Percentiles rank a stretch among this genome's conserved stretches.
Evolutionary conservation across 2,797 vertebrate genomes (phyloP).

Genomic region (Streptopelia turtur): DNA sequence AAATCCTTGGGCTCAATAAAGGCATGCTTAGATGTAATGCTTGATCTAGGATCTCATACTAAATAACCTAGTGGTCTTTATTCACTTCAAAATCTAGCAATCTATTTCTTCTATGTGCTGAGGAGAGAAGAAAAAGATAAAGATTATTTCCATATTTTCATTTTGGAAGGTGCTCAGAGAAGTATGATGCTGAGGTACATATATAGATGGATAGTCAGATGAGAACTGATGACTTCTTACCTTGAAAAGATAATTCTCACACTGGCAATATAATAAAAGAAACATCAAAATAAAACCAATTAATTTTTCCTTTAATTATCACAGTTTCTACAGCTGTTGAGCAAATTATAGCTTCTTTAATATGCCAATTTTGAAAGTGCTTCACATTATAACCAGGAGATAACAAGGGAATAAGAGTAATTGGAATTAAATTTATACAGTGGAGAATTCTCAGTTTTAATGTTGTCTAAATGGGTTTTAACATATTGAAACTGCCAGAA

Average conservation of each 20-base stretch:
- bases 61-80: slow-evolving; percentile 37
- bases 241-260: slow-evolving; percentile 23
- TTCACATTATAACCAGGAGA: slow-evolving; percentile 69
- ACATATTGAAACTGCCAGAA: slow-evolving; percentile 72
- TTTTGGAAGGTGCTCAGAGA: slow-evolving; percentile 1
- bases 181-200: background rate
- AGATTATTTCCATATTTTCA: slow-evolving; percentile 55
- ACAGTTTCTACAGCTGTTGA: slow-evolving; percentile 68
- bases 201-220: background rate
- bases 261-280: slow-evolving; percentile 40
- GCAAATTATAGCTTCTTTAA: slow-evolving; percentile 74
- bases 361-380: slow-evolving; percentile 52
- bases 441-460: slow-evolving; percentile 66
- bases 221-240: background rate
- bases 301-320: slow-evolving; percentile 73
- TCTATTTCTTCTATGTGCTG: slow-evolving; percentile 26
- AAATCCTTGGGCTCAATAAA: slow-evolving; percentile 33
- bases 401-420: slow-evolving; percentile 71
- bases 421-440: slow-evolving; percentile 75
- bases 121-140: slow-evolving; percentile 32
- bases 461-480: slow-evolving; percentile 75
- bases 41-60: slow-evolving; percentile 35
- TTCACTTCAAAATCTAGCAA: slow-evolving; percentile 50
- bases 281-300: slow-evolving; percentile 67
- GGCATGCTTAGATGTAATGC: background rate